These are phyloP conservation scores for Gisinianus flammeolus DNA, from an alignment of 2,888 invertebrate genomes.

Conservation along the genomic window DNA sequence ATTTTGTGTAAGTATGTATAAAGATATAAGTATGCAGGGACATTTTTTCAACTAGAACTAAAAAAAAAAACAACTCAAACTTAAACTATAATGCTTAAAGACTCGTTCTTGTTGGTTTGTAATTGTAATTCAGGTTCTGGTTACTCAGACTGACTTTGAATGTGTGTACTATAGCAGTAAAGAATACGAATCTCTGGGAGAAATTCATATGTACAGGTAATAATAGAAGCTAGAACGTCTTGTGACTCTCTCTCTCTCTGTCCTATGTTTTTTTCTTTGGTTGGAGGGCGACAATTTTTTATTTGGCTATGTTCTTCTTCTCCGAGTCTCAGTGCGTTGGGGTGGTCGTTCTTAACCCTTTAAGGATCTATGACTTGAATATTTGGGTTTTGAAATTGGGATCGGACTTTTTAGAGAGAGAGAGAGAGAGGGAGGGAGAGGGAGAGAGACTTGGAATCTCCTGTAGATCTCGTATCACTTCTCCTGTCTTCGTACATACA, in stretches of 20 bases:
- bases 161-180: too few relatives aligned
- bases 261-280: too few relatives aligned
- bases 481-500: not conserved
- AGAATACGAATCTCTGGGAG: too few relatives aligned
- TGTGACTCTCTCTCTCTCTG: too few relatives aligned
- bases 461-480: not conserved
- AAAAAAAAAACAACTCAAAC: too few relatives aligned
- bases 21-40: too few relatives aligned
- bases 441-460: not conserved
- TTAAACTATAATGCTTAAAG: too few relatives aligned
- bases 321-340: not conserved
- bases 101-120: not conserved
- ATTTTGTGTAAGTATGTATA: too few relatives aligned
- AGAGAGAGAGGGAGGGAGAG: not conserved
- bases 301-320: not conserved
- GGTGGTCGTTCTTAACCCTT: conserved; percentile 4
- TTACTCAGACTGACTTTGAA: not conserved
- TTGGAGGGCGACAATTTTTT: conserved; percentile 10
- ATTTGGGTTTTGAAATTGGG: not conserved
- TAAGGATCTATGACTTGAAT: not conserved
- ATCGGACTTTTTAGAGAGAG: not conserved
- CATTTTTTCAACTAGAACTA: too few relatives aligned
- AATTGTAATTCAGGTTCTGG: not conserved
- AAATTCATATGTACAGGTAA: too few relatives aligned
- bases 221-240: too few relatives aligned